Conservation (phyloP, 2,113 vertebrate species). For the Neotoma lepida region DNA sequence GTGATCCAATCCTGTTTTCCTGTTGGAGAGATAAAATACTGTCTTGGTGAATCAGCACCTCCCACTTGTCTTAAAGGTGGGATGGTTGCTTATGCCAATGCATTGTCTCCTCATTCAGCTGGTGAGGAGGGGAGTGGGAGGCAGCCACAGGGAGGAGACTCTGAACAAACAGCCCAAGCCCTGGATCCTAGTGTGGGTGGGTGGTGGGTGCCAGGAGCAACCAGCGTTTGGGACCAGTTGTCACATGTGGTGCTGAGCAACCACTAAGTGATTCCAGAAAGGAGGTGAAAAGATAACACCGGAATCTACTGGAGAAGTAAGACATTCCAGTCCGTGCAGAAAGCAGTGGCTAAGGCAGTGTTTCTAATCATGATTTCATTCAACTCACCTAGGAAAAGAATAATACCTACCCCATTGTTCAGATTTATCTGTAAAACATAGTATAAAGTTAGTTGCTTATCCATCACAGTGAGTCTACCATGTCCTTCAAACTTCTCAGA, state of each 20-base stretch:
- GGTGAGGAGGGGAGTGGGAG: slow-evolving; percentile 67
- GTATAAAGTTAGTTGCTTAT: slow-evolving; percentile 68
- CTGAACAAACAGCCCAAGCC: slow-evolving; percentile 68
- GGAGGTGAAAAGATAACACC: slow-evolving; percentile 75
- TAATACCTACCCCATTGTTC: slow-evolving; percentile 56
- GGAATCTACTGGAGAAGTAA: slow-evolving; percentile 64
- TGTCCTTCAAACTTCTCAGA: slow-evolving; percentile 48
- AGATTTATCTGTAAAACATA: slow-evolving; percentile 70
- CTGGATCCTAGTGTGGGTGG: slow-evolving; percentile 66
- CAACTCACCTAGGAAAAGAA: slow-evolving; percentile 63
- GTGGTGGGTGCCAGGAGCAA: slow-evolving; percentile 50
- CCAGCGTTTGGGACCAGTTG: slow-evolving; percentile 74
- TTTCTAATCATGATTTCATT: slow-evolving; percentile 63
- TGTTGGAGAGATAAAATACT: slow-evolving; percentile 52
- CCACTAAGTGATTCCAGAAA: slow-evolving; percentile 56
- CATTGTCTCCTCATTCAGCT: slow-evolving; percentile 76
- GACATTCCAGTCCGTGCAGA: slow-evolving; percentile 41
- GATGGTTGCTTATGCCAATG: slow-evolving; percentile 67
- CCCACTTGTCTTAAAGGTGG: slow-evolving; percentile 68
- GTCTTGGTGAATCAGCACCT: slow-evolving; percentile 64
- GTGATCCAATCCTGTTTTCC: neutral
- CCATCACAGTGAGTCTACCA: neutral
- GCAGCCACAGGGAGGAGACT: slow-evolving; percentile 71
- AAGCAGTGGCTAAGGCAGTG: slow-evolving; percentile 58
- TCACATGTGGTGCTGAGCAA: slow-evolving; percentile 62